Base-by-base conservation (phyloP, 2,113 vertebrate genomes). In the Apodemus speciosus region DNA sequence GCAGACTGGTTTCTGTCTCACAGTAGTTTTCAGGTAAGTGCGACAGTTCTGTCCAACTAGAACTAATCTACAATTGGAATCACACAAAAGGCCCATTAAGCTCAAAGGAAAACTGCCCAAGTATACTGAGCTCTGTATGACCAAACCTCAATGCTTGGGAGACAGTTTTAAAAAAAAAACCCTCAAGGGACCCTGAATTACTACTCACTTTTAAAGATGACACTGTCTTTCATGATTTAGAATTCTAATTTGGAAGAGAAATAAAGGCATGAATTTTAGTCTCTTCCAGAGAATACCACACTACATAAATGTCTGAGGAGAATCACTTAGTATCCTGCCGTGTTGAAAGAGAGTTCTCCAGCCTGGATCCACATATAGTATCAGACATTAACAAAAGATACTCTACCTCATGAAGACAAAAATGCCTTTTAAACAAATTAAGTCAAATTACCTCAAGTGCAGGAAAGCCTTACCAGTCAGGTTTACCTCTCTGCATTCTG, bases 371-470 rank as follows among this genome's bases (percentile, higher is more conserved):
- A 95, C 85, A 94, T 69, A 93, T 2, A 86, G 76, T 73, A 91
- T 76, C 86, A 84, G 95, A 88, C 75, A 81, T 72, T 91, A 91
- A 96, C 92, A 96, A 95, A 95, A 97, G 94, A 94, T 16, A 20
- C 85, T 93, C 87, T 89, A 84, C 62, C 71, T 85, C 64, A 87
- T 58, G 93, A 96, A 96, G 95, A 96, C 87, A 96, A 97, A 96
- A 96, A 96, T 75, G 81, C 80, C 95, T 97, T 96, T 96, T 96
- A 97, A 96, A 93, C 95, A 97, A 96, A 97, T 97, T 95, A 96
- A 94, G 95, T 85, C 87, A 94, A 94, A 97, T 96, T 87, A 85
- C 95, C 53, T 94, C 75, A 30, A 81, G 66, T 85, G 56, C 87
- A 89, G 20, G 93, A 92, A 80, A 96, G 96, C 94, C 87, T 72